A percentile compares a stretch with the other conserved stretches of the same genome.
phyloP scores from a whole-genome alignment of 2,888 invertebrate species.

The Volucella inflata region DNA sequence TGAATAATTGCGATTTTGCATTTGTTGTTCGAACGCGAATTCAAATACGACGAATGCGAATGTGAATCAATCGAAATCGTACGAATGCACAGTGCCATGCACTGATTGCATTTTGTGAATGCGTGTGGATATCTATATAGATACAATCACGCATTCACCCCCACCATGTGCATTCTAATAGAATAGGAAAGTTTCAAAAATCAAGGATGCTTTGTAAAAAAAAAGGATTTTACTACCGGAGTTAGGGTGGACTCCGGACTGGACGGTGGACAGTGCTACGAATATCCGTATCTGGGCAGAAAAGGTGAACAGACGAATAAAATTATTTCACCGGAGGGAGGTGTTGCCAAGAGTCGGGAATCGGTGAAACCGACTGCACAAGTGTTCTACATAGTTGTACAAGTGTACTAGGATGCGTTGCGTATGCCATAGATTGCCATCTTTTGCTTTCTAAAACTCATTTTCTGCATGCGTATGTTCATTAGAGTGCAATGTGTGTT shows the following conservation, averaged over 20 bases:
- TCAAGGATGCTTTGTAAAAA: conserved; percentile 57
- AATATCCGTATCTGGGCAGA: not conserved
- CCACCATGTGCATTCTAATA: conserved; percentile 23
- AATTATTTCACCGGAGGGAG: conserved; percentile 51
- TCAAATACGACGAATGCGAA: too few relatives aligned
- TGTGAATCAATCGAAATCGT: conserved; percentile 57
- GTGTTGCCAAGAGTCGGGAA: not conserved
- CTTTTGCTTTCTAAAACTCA: conserved; percentile 68
- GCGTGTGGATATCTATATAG: conserved; percentile 36
- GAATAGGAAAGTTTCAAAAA: conserved; percentile 53
- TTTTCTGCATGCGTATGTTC: conserved; percentile 66
- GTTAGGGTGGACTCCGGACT: not conserved
- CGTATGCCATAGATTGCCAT: conserved; percentile 39
- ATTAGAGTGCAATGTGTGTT: conserved; percentile 55
- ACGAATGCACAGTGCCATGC: conserved; percentile 35
- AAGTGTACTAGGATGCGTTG: not conserved
- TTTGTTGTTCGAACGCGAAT: conserved; percentile 56
- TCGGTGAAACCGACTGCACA: not conserved
- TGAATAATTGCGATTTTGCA: conserved; percentile 74
- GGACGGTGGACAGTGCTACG: too few relatives aligned
- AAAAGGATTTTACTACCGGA: not conserved
- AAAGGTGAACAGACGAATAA: conserved; percentile 66
- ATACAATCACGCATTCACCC: conserved; percentile 1
- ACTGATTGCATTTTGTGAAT: conserved; percentile 66
- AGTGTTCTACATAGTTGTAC: too few relatives aligned